Evolutionary conservation across 2,888 invertebrate genomes (phyloP), one percentile per base, ranked within the genome.

Genomic region (Rugalucina vietnamica): DNA sequence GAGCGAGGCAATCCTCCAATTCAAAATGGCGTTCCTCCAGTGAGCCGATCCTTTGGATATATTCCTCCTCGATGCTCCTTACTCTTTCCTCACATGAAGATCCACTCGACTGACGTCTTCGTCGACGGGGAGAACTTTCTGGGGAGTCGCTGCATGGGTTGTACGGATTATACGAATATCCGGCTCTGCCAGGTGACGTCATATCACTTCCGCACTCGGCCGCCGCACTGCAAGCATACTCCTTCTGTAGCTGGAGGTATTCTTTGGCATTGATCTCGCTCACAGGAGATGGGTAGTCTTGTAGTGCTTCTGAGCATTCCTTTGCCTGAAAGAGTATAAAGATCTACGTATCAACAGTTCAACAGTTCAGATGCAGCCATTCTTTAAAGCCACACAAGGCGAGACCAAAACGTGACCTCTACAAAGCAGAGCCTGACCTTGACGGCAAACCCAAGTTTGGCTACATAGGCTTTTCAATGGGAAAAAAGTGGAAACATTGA

Each of bases 1-100:
- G 76, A 18, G 79, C 79, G 0, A 88, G 69, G 36, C 86, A 86
- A 60, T 84, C 84, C 71, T 86, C 88, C 29, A 88, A 69, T 34
- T 88, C 88, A 50, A 79, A 84, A 43, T 88, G 85, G 29, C 88
- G 72, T 39, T 82, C 72, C 50, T 88, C 88, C 27, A 88, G 37
- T 10, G 77, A 34, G 27, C 80, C 39, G n/a, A 88, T 86, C 39
- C 88, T 81, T 81, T 85, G 81, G 5, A 88, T 82, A 50, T 86
- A 88, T 79, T 88, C 88, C 24, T 80, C 82, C 24, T 88, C 88
- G n/a, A 88, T 88, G 60, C 84, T 78, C 8, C 84, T 75, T 5
- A 88, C 73, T 24, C 85, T 57, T 37, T 85, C 88, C 65, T 86
- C 88, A 1, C 60, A 80, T 0, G 24, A 1, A 27, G 57, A 57